phyloP scores from a whole-genome alignment of 2,797 vertebrate species.

The Cephalopachus bancanus region DNA sequence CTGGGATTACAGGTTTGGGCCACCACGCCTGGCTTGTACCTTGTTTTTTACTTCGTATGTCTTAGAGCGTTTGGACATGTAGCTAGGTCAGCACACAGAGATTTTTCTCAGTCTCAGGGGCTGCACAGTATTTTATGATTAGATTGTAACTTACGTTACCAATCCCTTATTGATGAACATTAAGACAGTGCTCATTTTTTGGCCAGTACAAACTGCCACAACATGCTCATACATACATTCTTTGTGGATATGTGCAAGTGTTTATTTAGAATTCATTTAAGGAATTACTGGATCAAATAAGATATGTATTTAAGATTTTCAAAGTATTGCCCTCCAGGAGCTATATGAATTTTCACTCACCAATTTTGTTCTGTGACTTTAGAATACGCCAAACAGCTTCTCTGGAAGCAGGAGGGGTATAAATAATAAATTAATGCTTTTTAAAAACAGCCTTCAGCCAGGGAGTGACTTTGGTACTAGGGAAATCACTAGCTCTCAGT shows the following conservation, averaged over 20 bases:
- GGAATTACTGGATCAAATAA: conserved; percentile 17
- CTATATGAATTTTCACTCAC: conserved; percentile 21
- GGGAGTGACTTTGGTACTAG: conserved; percentile 25
- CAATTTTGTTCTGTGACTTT: background rate
- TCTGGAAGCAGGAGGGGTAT: conserved; percentile 56
- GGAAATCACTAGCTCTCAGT: conserved; percentile 22
- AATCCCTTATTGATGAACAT: background rate
- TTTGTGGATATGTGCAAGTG: conserved; percentile 10
- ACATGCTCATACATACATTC: background rate
- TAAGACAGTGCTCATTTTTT: background rate
- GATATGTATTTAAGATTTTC: conserved; percentile 22
- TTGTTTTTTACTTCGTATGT: background rate
- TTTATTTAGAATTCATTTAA: conserved; percentile 54
- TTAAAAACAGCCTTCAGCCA: conserved; percentile 32
- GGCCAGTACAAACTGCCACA: background rate
- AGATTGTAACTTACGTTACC: conserved; percentile 23
- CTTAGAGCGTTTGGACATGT: background rate
- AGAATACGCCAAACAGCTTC: conserved; percentile 30
- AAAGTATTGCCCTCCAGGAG: background rate
- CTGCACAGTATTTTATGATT: background rate
- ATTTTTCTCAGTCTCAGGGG: background rate
- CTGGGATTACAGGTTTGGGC: no score
- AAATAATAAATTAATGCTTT: conserved; percentile 66
- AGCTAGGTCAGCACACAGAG: background rate
- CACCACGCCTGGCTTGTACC: no score